Evolutionary conservation across 2,888 invertebrate species (phyloP).

Genomic region (Agrilus cyanescens): DNA sequence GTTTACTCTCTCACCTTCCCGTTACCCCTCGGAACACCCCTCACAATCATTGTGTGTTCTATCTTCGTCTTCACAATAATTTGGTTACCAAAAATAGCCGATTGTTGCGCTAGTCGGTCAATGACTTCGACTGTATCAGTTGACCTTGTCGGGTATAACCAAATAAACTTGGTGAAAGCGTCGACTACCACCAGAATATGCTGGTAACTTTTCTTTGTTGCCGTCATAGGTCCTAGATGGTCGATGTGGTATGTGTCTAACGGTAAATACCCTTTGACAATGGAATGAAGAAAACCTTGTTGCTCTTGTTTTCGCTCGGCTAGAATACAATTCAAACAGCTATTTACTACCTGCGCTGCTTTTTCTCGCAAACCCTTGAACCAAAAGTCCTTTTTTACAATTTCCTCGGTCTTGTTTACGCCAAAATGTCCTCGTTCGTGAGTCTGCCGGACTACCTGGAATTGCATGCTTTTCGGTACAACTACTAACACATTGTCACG

Average conservation of each 20-base stretch:
- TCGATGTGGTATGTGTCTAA: conserved; percentile 24
- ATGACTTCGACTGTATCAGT: conserved; percentile 8
- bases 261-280: conserved; percentile 20
- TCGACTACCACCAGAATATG: conserved; percentile 24
- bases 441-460: not conserved
- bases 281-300: conserved; percentile 19
- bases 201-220: conserved; percentile 21
- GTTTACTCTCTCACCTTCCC: conserved; percentile 12
- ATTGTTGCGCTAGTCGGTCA: conserved; percentile 5
- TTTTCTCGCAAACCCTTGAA: not conserved
- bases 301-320: not conserved
- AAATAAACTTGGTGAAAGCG: conserved; percentile 11
- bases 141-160: conserved; percentile 10
- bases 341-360: not conserved
- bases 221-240: conserved; percentile 23
- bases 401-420: not conserved
- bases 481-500: not conserved
- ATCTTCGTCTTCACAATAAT: no score
- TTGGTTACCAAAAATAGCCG: conserved; percentile 11
- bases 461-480: not conserved
- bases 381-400: not conserved
- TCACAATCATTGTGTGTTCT: no score
- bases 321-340: not conserved
- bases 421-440: not conserved
- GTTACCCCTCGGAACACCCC: conserved; percentile 8